phyloP scores from a whole-genome alignment of 2,113 vertebrate species.

The Eonycteris spelaea region DNA sequence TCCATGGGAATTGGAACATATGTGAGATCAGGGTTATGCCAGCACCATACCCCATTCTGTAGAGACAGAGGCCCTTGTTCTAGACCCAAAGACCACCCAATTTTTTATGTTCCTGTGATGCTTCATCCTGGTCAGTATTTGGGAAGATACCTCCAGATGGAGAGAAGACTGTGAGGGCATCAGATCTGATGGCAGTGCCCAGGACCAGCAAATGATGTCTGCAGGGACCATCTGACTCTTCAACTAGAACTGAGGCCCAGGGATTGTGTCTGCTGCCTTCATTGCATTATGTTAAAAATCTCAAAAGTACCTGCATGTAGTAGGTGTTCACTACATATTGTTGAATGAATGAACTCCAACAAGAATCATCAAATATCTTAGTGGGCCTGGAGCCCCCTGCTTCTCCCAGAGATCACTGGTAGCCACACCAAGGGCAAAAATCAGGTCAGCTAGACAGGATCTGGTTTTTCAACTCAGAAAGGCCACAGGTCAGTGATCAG shows the following conservation, averaged over 20 bases:
- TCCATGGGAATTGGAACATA: too few species aligned
- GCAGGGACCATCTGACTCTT: background rate
- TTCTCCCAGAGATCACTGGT: background rate
- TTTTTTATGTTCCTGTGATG: slow-evolving; percentile 86
- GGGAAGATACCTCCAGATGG: background rate
- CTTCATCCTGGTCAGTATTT: background rate
- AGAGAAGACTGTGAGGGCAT: background rate
- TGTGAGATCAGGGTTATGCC: too few species aligned
- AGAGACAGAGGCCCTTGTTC: background rate
- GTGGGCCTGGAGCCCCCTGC: background rate
- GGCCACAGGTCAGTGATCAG: background rate
- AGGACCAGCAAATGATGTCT: slow-evolving; percentile 86
- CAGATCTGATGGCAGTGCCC: too few species aligned
- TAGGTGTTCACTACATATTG: too few species aligned
- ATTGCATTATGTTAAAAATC: background rate
- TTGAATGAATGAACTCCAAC: background rate
- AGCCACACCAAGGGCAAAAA: background rate
- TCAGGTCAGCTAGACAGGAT: background rate
- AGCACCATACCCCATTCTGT: too few species aligned
- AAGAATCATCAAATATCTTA: background rate
- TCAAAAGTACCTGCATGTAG: background rate
- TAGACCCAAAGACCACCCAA: slow-evolving; percentile 74
- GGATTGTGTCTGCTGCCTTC: background rate
- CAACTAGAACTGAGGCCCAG: background rate
- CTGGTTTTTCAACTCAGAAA: background rate